Base-by-base conservation (phyloP, 2,113 vertebrate genomes). In the Halichoeres trimaculatus region DNA sequence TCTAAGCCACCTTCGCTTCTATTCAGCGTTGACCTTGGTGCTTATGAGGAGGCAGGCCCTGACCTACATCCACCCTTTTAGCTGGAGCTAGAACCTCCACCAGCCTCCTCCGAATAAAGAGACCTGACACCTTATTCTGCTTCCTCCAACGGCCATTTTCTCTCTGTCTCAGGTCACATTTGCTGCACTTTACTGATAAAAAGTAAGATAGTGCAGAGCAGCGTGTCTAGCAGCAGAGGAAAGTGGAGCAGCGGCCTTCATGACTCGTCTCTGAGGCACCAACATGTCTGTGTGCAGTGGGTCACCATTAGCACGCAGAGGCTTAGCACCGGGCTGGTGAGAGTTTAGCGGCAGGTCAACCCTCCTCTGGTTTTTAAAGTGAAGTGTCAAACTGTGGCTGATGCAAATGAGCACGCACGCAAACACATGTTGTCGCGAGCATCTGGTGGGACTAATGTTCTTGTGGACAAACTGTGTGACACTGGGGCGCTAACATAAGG, bases 241-340 rank as follows among this genome's bases (percentile, higher is more conserved):
- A 86, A 88, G 81, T 81, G 78, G 85, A 90, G 84, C 87, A 83
- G 81, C 24, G 16, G 78, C 59, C 75, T 88, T 67, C 72, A 85
- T 93, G 93, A 94, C 92, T 94, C 89, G 83, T 93, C 93, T 94
- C 92, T 86, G 89, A 93, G 94, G 94, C 93, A 93, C 92, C 93
- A 90, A 94, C 93, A 94, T 90, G 93, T 94, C 94, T 93, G 94
- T 94, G 93, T 85, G 83, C 80, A 82, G 75, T 94, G 94, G 96
- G 95, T 96, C 94, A 94, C 92, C 94, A 91, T 94, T 95, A 95
- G 94, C 94, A 95, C 94, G 90, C 91, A 93, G 94, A 91, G 93
- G 94, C 94, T 95, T 95, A 95, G 94, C 93, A 92, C 91, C 80
- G 78, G n/a, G 84, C 91, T 90, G 85, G 89, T 91, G 89, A 93